Conservation (phyloP, 2,113 vertebrate species). For the Triplophysa tibetana region DNA sequence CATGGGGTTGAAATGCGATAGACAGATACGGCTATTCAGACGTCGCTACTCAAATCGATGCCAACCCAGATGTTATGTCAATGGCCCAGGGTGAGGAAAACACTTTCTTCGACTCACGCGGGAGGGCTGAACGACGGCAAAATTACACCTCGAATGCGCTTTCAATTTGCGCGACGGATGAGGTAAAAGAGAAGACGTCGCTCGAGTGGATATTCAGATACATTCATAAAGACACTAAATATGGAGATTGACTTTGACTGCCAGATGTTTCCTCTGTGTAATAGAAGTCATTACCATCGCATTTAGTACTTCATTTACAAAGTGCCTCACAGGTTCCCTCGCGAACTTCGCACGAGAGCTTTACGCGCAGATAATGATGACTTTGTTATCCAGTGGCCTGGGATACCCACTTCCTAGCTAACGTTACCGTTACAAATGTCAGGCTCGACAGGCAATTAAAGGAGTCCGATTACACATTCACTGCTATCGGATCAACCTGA, state of each 20-base stretch:
- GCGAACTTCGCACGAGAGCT: constrained; percentile 30
- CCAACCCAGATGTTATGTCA: constrained; percentile 58
- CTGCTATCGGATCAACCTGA: constrained; percentile 48
- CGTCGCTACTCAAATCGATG: constrained; percentile 50
- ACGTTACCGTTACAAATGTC: constrained; percentile 43
- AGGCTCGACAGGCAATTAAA: constrained; percentile 57
- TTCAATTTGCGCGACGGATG: constrained; percentile 17
- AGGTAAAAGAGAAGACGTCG: constrained; percentile 21
- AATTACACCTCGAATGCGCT: constrained; percentile 30
- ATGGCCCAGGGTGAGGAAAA: constrained; percentile 47
- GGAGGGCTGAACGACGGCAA: constrained; percentile 4
- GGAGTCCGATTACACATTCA: constrained; percentile 55
- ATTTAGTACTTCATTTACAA: constrained; percentile 36
- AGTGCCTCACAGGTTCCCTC: constrained; percentile 39
- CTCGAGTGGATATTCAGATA: constrained; percentile 45
- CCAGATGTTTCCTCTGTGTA: constrained; percentile 51
- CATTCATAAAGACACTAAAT: constrained; percentile 49
- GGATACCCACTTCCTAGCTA: constrained; percentile 47
- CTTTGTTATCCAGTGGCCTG: constrained; percentile 55
- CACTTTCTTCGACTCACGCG: background rate
- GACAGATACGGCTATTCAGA: constrained; percentile 51
- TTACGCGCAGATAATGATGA: constrained; percentile 57
- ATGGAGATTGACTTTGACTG: constrained; percentile 48
- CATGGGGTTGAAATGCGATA: constrained; percentile 55
- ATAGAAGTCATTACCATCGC: constrained; percentile 51